Conservation (phyloP, 1,140 invertebrate genomes). For the Drosophila sp. region DNA sequence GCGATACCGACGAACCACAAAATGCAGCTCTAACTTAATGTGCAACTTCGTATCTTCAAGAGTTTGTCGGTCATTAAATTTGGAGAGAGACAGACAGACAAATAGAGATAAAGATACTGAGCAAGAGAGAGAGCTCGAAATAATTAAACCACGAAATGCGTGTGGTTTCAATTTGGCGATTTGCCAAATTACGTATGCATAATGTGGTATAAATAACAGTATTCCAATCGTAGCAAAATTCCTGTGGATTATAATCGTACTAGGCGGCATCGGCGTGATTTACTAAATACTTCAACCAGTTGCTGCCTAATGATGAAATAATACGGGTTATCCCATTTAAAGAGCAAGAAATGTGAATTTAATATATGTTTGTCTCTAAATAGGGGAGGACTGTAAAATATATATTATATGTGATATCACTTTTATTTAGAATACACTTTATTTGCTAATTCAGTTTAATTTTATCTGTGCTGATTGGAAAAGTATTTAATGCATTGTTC, state of each 20-base stretch:
- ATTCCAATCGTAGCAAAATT: background rate
- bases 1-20: constrained; percentile 49
- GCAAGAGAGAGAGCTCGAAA: background rate
- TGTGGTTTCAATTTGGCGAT: constrained; percentile 22
- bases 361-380: constrained; percentile 1
- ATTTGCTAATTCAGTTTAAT: no score
- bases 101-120: background rate
- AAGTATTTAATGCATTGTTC: no score
- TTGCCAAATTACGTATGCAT: constrained; percentile 2
- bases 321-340: constrained; percentile 21
- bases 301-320: constrained; percentile 53
- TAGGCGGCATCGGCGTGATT: constrained; percentile 67
- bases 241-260: constrained; percentile 42
- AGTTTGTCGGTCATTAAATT: constrained; percentile 38
- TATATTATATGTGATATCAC: no score
- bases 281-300: constrained; percentile 44
- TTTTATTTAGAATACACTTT: no score
- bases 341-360: constrained; percentile 1
- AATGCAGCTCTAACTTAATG: constrained; percentile 46
- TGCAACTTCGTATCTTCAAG: constrained; percentile 36
- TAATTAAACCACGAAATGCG: constrained; percentile 52
- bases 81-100: constrained; percentile 33
- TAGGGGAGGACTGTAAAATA: background rate
- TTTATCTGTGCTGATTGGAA: no score
- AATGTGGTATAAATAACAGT: background rate